phyloP scores from a whole-genome alignment of 2,113 vertebrate genomes.

The Carassius carassius region DNA sequence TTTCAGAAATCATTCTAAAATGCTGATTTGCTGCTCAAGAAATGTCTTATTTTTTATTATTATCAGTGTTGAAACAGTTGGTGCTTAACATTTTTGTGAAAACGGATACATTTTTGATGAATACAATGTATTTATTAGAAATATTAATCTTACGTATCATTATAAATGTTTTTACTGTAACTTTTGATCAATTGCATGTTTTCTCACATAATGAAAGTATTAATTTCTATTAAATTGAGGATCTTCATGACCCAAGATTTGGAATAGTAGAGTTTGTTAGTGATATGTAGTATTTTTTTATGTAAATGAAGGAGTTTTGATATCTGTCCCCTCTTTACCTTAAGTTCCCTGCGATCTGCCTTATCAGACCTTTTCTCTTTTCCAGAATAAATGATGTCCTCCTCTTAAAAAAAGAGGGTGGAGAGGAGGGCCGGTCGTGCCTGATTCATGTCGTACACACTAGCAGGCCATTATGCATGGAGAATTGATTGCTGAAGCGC shows the following conservation, averaged over 20 bases:
- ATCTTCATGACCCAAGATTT: not conserved
- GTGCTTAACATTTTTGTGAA: no score
- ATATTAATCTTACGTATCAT: no score
- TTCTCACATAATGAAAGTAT: no score
- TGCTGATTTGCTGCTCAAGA: not conserved
- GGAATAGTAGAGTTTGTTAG: not conserved
- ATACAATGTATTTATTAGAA: no score
- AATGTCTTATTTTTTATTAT: not conserved
- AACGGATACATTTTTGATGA: no score
- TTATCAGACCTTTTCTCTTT: constrained; percentile 62
- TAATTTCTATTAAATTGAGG: not conserved
- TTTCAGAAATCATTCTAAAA: not conserved
- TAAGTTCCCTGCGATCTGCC: constrained; percentile 58
- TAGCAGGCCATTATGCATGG: constrained; percentile 76
- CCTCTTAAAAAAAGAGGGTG: constrained; percentile 64
- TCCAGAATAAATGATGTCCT: constrained; percentile 61
- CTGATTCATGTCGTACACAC: constrained; percentile 78
- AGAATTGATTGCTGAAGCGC: constrained; percentile 81
- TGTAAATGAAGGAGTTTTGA: not conserved
- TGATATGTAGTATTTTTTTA: not conserved
- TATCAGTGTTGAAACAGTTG: not conserved
- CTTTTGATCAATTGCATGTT: no score
- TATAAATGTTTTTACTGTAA: no score
- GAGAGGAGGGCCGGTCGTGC: constrained; percentile 57
- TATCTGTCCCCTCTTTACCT: constrained; percentile 31